phyloP scores from a whole-genome alignment of 2,797 vertebrate species.

The Linurgus olivaceus region DNA sequence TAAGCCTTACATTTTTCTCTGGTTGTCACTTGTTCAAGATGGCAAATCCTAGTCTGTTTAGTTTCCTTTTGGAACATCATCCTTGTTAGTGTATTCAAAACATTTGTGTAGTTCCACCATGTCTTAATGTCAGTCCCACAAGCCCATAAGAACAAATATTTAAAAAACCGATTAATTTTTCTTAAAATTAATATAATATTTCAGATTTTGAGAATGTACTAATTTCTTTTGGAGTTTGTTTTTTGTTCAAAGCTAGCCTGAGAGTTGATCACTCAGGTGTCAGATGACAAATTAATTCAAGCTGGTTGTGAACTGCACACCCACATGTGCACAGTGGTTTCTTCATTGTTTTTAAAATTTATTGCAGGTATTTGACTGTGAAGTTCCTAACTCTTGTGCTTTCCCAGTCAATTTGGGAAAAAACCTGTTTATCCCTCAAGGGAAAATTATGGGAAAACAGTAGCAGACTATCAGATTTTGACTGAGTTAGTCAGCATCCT shows the following conservation, averaged over 20 bases:
- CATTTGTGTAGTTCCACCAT: neutral
- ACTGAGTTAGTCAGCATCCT: slow-evolving; percentile 16
- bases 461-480: slow-evolving; percentile 28
- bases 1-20: neutral
- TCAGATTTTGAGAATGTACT: neutral
- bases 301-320: neutral
- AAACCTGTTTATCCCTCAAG: slow-evolving; percentile 56
- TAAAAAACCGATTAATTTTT: neutral
- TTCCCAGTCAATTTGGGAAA: slow-evolving; percentile 51
- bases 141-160: neutral
- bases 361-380: neutral
- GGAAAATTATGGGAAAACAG: slow-evolving; percentile 34
- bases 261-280: neutral
- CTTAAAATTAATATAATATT: neutral
- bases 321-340: neutral
- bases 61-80: neutral
- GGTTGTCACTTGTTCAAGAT: neutral
- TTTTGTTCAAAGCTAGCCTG: neutral
- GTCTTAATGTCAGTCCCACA: neutral
- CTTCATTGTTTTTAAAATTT: neutral
- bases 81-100: neutral
- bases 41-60: neutral
- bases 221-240: neutral
- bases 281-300: neutral
- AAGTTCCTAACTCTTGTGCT: neutral